A percentile compares a stretch with the other conserved stretches of the same genome.
These are phyloP conservation scores for Sterna hirundo DNA, from an alignment of 2,113 vertebrate genomes.

Conservation along the genomic window DNA sequence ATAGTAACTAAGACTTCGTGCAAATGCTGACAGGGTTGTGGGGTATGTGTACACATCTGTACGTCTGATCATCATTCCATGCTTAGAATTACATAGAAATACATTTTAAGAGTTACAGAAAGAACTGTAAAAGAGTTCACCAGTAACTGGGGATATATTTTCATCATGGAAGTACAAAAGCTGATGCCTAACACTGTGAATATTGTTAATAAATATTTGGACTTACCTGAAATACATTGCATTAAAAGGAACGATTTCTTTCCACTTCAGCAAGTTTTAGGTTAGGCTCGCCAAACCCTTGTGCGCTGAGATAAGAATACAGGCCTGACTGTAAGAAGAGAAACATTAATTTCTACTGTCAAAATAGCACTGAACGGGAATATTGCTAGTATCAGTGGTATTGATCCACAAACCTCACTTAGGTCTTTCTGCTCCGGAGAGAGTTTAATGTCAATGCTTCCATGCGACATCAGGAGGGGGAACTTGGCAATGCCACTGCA, in stretches of 20 bases:
- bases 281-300: not conserved
- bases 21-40: not conserved
- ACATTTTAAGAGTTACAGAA: not conserved
- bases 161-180: not conserved
- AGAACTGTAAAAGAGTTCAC: not conserved
- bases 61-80: not conserved
- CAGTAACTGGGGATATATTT: not conserved
- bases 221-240: not conserved
- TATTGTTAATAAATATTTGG: not conserved
- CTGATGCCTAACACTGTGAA: not conserved
- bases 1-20: not conserved
- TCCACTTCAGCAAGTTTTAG: not conserved
- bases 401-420: not conserved
- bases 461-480: fast-evolving
- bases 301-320: not conserved
- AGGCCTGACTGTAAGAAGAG: not conserved
- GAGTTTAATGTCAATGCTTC: not conserved
- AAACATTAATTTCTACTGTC: not conserved
- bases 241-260: not conserved
- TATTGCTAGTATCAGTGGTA: not conserved
- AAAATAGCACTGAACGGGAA: not conserved
- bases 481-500: not conserved
- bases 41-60: not conserved
- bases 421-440: not conserved
- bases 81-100: not conserved